phyloP scores from a whole-genome alignment of 2,888 invertebrate genomes.

The Drosophila colorata region DNA sequence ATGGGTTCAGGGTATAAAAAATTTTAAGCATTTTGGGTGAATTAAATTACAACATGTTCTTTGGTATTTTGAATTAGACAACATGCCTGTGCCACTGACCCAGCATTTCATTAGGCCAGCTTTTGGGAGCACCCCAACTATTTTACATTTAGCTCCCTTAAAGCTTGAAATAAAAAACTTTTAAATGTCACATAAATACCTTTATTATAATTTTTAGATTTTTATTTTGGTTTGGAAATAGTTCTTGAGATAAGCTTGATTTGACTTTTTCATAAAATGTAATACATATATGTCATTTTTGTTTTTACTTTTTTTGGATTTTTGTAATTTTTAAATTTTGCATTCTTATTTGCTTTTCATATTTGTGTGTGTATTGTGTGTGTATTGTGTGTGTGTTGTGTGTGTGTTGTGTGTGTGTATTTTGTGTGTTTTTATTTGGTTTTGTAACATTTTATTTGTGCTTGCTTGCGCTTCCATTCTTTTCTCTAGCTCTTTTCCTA shows the following conservation, averaged over 20 bases:
- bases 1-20: too few species aligned
- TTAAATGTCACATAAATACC: slow-evolving; percentile 76
- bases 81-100: too few species aligned
- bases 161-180: slow-evolving; percentile 34
- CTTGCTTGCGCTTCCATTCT: slow-evolving; percentile 33
- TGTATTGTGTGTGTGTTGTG: slow-evolving; percentile 29
- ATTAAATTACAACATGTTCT: too few species aligned
- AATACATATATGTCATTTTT: slow-evolving; percentile 71
- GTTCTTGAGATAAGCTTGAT: slow-evolving; percentile 82
- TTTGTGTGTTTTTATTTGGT: slow-evolving; percentile 10
- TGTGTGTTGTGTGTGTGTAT: slow-evolving; percentile 28
- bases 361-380: slow-evolving; percentile 28
- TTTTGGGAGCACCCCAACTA: too few species aligned
- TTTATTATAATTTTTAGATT: slow-evolving; percentile 78
- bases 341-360: slow-evolving; percentile 20
- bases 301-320: slow-evolving; percentile 20
- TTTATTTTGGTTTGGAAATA: slow-evolving; percentile 73
- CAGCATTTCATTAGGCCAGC: too few species aligned
- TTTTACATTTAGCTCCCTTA: not conserved
- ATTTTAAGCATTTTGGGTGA: too few species aligned
- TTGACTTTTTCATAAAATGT: slow-evolving; percentile 79
- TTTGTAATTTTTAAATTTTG: slow-evolving; percentile 34
- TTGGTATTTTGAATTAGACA: too few species aligned
- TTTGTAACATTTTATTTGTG: slow-evolving; percentile 49
- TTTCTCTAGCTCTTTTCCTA: slow-evolving; percentile 3